Percentiles rank a stretch among this genome's conserved stretches.
Evolutionary conservation across 2,888 invertebrate genomes (phyloP).

Genomic region (Zeuzera pyrina): DNA sequence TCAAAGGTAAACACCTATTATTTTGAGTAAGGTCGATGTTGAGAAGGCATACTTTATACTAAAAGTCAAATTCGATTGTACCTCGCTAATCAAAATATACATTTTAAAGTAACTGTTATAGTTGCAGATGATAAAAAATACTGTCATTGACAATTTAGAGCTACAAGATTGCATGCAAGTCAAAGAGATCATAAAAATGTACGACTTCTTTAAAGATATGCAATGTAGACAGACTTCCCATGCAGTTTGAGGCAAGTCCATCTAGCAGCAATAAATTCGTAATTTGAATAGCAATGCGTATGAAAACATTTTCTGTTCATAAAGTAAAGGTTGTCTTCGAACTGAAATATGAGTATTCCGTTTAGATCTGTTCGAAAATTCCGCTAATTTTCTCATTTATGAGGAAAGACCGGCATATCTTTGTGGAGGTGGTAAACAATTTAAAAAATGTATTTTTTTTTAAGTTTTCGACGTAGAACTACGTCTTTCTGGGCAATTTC

Average conservation of each 20-base stretch:
- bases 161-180: background rate
- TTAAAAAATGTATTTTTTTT: no score
- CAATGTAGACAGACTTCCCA: background rate
- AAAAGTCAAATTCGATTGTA: background rate
- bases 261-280: background rate
- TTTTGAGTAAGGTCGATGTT: background rate
- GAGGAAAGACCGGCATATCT: background rate
- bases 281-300: background rate
- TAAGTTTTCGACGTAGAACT: no score
- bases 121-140: background rate
- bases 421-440: background rate
- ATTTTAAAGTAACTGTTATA: background rate
- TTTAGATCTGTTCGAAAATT: background rate
- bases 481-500: no score
- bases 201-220: background rate
- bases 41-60: background rate
- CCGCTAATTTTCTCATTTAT: background rate
- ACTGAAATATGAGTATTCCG: background rate
- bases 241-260: background rate
- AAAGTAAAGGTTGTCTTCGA: background rate
- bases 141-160: slow-evolving; percentile 1
- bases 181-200: background rate
- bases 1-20: no score
- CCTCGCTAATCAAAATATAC: background rate
- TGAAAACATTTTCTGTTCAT: background rate